Conservation (phyloP, 2,797 vertebrate species). For the Thunnus albacares region DNA sequence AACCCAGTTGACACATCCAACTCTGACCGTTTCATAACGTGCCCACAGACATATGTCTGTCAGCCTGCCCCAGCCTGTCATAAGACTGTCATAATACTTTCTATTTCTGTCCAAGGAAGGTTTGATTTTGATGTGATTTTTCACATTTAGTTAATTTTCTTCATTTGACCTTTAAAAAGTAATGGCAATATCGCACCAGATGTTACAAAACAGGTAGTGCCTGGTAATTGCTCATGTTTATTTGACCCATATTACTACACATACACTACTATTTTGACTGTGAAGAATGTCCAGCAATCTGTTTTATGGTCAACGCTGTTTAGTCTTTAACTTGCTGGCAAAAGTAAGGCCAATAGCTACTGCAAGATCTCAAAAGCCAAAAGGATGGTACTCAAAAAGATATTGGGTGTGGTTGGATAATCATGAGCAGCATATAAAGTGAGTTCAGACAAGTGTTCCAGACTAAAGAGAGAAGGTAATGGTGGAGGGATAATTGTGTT, state of each 20-base stretch:
- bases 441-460: conserved; percentile 19
- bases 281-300: not conserved
- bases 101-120: conserved; percentile 46
- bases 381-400: not conserved
- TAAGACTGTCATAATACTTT: conserved; percentile 66
- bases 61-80: conserved; percentile 52
- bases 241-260: not conserved
- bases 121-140: not conserved
- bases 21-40: conserved; percentile 50
- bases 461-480: conserved; percentile 21
- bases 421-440: conserved; percentile 17
- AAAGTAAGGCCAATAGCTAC: not conserved
- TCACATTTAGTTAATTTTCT: conserved; percentile 17
- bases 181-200: not conserved
- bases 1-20: conserved; percentile 45
- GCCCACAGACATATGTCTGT: conserved; percentile 63
- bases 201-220: not conserved
- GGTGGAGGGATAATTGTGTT: conserved; percentile 57
- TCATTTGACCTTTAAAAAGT: not conserved
- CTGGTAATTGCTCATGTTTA: not conserved
- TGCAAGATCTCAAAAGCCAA: not conserved
- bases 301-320: too few species aligned
- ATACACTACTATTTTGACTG: not conserved
- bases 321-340: not conserved
- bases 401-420: conserved; percentile 4